Percentiles rank a stretch among this genome's conserved stretches.
Conservation (phyloP, 2,888 invertebrate species). For the Malthinus seriepunctatus region DNA sequence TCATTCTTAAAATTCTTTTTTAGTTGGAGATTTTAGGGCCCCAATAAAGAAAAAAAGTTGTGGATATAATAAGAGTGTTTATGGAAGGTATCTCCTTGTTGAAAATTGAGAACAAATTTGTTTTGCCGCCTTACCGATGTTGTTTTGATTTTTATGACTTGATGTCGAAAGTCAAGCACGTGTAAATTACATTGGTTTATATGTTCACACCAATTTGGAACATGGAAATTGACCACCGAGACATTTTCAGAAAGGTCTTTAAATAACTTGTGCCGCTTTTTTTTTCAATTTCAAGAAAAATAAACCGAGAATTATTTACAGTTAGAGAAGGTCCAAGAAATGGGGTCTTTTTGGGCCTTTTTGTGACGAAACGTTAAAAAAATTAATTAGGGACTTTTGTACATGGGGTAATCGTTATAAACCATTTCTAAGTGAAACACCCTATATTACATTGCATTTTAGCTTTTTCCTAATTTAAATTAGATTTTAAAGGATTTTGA, state of each 20-base stretch:
- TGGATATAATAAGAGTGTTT: conserved; percentile 3
- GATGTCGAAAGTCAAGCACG: conserved; percentile 30
- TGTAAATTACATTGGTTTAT: conserved; percentile 25
- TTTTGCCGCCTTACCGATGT: conserved; percentile 14
- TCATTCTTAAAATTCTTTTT: not conserved
- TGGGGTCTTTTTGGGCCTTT: too few species aligned
- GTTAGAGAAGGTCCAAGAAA: too few species aligned
- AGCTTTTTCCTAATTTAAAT: too few species aligned
- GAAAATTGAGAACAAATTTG: conserved; percentile 21
- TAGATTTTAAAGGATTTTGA: too few species aligned
- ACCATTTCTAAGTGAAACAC: too few species aligned
- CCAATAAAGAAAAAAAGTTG: conserved; percentile 23
- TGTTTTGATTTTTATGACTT: conserved; percentile 29
- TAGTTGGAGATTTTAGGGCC: conserved; percentile 17
- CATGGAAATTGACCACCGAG: not conserved
- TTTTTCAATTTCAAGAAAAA: too few species aligned
- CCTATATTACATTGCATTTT: too few species aligned
- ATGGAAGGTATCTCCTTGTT: conserved; percentile 15
- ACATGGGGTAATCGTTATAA: too few species aligned
- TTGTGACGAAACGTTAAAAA: too few species aligned
- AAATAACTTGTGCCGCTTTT: too few species aligned
- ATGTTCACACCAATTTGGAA: conserved; percentile 15
- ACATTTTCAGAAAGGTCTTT: not conserved
- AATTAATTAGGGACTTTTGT: too few species aligned
- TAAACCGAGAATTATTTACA: too few species aligned